Base-by-base conservation (phyloP, 2,888 invertebrate species). In the Choristoneura rosaceana region DNA sequence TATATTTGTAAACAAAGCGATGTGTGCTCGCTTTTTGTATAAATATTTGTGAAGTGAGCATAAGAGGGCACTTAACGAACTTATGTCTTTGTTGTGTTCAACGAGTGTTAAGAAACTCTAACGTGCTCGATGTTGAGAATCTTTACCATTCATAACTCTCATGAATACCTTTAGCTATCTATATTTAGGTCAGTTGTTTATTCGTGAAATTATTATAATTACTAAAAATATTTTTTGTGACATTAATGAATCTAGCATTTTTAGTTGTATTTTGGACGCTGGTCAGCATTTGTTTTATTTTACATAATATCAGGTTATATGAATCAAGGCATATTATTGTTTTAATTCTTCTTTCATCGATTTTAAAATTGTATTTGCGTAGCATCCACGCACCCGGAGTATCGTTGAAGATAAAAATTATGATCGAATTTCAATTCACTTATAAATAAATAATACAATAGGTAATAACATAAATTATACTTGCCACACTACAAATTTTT, bases 41-140 rank as follows among this genome's bases (percentile, higher is more conserved):
- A 86, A 91, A 92, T 89, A 89, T 92, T 91, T 89, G 86, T 84
- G 76, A 78, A 76, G 81, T 81, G 84, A 87, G 85, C 84, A 89
- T 83, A 90, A 88, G 87, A 89, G 85, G 81, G 85, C 90, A 90
- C 90, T 91, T 90, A 90, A 85, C 85, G 83, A 82, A 82, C 67
- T 67, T 58, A 83, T 85, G 86, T 85, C 85, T 87, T 86, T 88
- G 86, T 90, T 86, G 79, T 85, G 82, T 86, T 83, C 82, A 70
- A 73, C 77, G 79, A 83, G 83, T 82, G 82, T 81, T 78, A 77
- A 77, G 78, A 76, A 75, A 75, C 69, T 59, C 15, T 33, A 52
- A 17, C 10, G 47, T 71, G 50, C 47, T 61, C 41, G 33, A 65
- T 50, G 50, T 52, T 47, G 41, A 60, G 67, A 70, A 67, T 58